Evolutionary conservation across 1,140 invertebrate species (phyloP).

Genomic region (Drosophila lowei): DNA sequence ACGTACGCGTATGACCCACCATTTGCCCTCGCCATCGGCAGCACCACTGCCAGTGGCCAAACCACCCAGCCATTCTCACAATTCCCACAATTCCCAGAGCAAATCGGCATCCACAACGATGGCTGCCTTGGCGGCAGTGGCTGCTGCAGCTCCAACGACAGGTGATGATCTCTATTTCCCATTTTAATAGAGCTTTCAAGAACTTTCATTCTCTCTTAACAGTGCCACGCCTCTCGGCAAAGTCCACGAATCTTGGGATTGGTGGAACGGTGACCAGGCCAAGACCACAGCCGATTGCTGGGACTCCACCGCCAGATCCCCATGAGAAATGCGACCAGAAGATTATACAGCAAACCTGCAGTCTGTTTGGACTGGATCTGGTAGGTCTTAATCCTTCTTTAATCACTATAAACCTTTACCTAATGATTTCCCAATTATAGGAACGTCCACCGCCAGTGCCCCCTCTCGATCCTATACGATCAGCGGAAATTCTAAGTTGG

Average conservation of each 20-base stretch:
- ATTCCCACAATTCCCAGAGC: constrained; percentile 26
- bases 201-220: neutral
- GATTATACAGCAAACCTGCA: constrained; percentile 94
- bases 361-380: constrained; percentile 93
- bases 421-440: constrained; percentile 81
- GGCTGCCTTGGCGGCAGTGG: constrained; percentile 59
- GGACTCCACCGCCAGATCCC: constrained; percentile 89
- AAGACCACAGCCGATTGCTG: constrained; percentile 94
- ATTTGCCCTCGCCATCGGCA: constrained; percentile 17
- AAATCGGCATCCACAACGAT: constrained; percentile 57
- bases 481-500: constrained; percentile 94
- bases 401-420: constrained; percentile 1
- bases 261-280: constrained; percentile 86
- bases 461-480: constrained; percentile 95
- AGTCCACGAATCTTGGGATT: constrained; percentile 64
- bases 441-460: constrained; percentile 95
- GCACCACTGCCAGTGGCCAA: constrained; percentile 44
- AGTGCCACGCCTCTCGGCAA: constrained; percentile 75
- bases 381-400: constrained; percentile 83
- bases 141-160: constrained; percentile 54
- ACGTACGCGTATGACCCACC: constrained; percentile 26
- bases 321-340: constrained; percentile 92
- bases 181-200: neutral
- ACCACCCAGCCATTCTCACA: constrained; percentile 1
- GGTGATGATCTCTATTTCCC: constrained; percentile 11